Percentiles rank a stretch among this genome's conserved stretches.
Evolutionary conservation across 2,797 vertebrate genomes (phyloP).

Genomic region (Notoglanidium macrostoma): DNA sequence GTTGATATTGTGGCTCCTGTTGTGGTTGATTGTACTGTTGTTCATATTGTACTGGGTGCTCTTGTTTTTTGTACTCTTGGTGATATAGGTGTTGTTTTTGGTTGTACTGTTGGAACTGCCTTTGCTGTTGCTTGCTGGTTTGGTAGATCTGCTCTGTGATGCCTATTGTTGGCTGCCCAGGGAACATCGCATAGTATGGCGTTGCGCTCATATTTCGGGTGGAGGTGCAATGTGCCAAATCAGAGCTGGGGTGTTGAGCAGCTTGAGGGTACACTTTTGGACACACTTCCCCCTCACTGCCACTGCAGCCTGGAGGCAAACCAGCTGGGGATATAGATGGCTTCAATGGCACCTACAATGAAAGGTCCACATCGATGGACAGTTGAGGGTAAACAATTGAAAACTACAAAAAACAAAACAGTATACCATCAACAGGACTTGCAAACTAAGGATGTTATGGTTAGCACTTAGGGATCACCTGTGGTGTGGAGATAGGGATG

Average conservation of each 20-base stretch:
- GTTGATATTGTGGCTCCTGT: slow-evolving; percentile 49
- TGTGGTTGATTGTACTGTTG: slow-evolving; percentile 39
- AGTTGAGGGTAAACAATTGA: too few relatives aligned
- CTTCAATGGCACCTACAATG: slow-evolving; percentile 64
- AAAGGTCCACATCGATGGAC: background rate
- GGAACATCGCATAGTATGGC: slow-evolving; percentile 78
- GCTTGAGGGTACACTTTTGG: slow-evolving; percentile 50
- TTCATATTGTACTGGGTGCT: slow-evolving; percentile 36
- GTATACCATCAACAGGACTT: background rate
- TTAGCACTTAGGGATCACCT: slow-evolving; percentile 52
- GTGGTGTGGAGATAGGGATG: slow-evolving; percentile 81
- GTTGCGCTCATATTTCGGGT: slow-evolving; percentile 78
- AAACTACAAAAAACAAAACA: background rate
- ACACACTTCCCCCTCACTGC: slow-evolving; percentile 37
- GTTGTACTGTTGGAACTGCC: slow-evolving; percentile 50
- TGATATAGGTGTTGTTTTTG: slow-evolving; percentile 49
- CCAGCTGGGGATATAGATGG: slow-evolving; percentile 51
- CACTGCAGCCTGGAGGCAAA: slow-evolving; percentile 50
- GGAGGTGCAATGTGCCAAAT: slow-evolving; percentile 72
- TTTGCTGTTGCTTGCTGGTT: slow-evolving; percentile 53
- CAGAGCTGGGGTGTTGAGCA: slow-evolving; percentile 47
- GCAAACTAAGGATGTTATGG: background rate
- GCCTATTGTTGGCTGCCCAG: slow-evolving; percentile 72
- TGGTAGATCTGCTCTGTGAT: slow-evolving; percentile 59
- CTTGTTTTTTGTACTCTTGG: slow-evolving; percentile 41